Conservation (phyloP, 2,797 vertebrate genomes). For the Morus bassanus region DNA sequence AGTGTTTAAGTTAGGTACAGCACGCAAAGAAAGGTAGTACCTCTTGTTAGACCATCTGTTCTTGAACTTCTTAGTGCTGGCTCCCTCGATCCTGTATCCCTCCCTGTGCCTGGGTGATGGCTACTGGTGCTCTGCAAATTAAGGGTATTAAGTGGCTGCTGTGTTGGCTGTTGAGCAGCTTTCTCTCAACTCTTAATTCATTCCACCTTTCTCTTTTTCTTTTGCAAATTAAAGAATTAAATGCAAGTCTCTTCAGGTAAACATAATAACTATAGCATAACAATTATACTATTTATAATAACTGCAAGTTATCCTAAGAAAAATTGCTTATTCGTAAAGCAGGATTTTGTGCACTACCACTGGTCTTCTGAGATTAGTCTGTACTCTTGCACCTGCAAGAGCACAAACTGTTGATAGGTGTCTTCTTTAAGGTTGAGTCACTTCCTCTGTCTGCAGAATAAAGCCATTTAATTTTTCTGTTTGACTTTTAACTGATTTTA, state of each 20-base stretch:
- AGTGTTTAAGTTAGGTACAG: neutral
- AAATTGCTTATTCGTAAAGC: neutral
- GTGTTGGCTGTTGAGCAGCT: neutral
- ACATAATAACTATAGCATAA: neutral
- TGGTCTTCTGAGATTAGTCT: neutral
- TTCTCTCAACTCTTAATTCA: neutral
- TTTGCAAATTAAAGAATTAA: neutral
- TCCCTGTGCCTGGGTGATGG: neutral
- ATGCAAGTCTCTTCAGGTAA: neutral
- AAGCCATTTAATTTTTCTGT: neutral
- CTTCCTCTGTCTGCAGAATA: neutral
- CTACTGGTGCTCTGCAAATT: neutral
- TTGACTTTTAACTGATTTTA: neutral
- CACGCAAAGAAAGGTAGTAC: neutral
- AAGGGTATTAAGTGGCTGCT: neutral
- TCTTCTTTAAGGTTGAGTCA: neutral
- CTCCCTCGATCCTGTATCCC: neutral
- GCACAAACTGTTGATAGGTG: neutral
- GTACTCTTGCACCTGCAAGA: neutral
- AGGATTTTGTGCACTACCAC: neutral
- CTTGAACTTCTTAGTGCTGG: neutral
- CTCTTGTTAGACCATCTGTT: neutral
- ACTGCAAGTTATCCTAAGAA: neutral
- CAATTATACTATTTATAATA: neutral
- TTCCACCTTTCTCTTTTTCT: neutral